Conservation (phyloP, 2,113 vertebrate species). For the Centropus bengalensis region DNA sequence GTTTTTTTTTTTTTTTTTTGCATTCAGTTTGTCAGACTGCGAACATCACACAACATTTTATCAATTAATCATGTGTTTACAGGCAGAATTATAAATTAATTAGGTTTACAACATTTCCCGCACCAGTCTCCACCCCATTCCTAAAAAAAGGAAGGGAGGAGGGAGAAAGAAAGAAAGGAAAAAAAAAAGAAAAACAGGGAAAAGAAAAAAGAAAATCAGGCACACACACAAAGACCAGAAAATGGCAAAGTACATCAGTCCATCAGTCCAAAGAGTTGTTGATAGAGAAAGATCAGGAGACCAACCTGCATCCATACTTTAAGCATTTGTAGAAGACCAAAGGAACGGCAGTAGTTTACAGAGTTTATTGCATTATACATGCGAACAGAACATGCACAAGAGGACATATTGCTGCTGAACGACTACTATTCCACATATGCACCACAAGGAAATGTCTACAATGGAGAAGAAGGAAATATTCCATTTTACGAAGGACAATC, state of each 20-base stretch:
- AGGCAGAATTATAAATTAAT: constrained; percentile 9
- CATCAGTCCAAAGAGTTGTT: background rate
- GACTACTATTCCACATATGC: constrained; percentile 83
- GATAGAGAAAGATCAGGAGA: background rate
- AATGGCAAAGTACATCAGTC: background rate
- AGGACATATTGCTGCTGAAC: constrained; percentile 80
- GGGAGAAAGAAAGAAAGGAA: too few relatives aligned
- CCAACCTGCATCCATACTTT: background rate
- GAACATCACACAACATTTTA: constrained; percentile 33
- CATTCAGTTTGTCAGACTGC: constrained; percentile 1
- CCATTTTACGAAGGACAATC: constrained; percentile 79
- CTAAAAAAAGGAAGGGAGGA: background rate
- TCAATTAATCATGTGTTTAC: constrained; percentile 28
- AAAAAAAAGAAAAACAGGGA: background rate
- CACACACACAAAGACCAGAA: constrained; percentile 40
- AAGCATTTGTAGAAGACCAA: constrained; percentile 76
- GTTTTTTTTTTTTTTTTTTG: background rate
- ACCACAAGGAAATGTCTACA: constrained; percentile 81
- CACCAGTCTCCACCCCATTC: background rate
- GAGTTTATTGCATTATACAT: constrained; percentile 98
- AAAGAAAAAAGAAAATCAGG: background rate
- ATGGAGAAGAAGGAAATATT: constrained; percentile 75
- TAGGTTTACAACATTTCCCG: constrained; percentile 32
- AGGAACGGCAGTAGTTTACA: constrained; percentile 77
- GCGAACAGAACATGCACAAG: constrained; percentile 95